A percentile compares a stretch with the other conserved stretches of the same genome.
Conservation (phyloP, 1,140 invertebrate species). For the Lepidurus couesii region DNA sequence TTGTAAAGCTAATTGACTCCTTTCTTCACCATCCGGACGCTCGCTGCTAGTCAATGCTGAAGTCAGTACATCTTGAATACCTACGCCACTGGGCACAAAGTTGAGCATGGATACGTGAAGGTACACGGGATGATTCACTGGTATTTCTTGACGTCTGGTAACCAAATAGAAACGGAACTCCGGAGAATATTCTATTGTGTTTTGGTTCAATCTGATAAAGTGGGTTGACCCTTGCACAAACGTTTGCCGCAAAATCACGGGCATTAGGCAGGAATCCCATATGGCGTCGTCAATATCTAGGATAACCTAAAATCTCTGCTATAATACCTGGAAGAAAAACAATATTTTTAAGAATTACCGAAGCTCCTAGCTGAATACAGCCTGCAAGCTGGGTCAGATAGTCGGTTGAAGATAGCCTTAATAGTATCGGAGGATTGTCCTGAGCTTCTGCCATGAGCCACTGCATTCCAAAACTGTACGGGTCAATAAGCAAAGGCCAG, state of each 20-base stretch:
- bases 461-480: not conserved
- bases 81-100: constrained; percentile 24
- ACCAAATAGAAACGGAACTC: constrained; percentile 30
- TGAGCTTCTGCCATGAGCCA: constrained; percentile 26
- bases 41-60: constrained; percentile 32
- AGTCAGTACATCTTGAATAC: constrained; percentile 24
- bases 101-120: constrained; percentile 24
- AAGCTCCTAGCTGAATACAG: constrained; percentile 27
- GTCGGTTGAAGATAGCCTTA: not conserved
- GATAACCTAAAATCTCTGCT: not conserved
- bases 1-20: constrained; percentile 30
- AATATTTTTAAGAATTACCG: not conserved
- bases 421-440: constrained; percentile 24
- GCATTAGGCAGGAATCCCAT: constrained; percentile 17
- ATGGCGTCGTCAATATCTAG: constrained; percentile 12
- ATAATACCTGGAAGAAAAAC: no score
- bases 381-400: constrained; percentile 30
- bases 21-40: constrained; percentile 29
- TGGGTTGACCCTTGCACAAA: constrained; percentile 24
- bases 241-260: constrained; percentile 29
- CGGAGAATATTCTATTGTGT: constrained; percentile 25
- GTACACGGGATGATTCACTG: not conserved
- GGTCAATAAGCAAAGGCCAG: constrained; percentile 28
- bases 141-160: not conserved
- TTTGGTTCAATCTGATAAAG: constrained; percentile 25